A percentile compares a stretch with the other conserved stretches of the same genome.
Evolutionary conservation across 2,888 invertebrate species (phyloP).

Genomic region (Drepanosiphum platanoidis): DNA sequence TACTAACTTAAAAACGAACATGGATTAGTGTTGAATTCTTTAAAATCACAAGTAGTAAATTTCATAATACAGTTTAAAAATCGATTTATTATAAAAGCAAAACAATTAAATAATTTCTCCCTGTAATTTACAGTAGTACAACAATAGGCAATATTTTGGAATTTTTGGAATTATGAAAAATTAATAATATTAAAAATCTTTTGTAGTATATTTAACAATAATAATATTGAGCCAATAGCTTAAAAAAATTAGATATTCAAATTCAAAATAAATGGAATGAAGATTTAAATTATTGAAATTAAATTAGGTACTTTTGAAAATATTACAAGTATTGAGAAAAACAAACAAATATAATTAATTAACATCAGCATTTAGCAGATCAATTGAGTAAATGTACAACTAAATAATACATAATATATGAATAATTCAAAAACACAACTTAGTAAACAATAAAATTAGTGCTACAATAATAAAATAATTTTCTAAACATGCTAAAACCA

Average conservation of each 20-base stretch:
- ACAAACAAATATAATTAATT: slow-evolving; percentile 1
- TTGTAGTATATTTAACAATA: neutral
- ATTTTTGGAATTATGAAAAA: slow-evolving; percentile 7
- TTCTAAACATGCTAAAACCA: slow-evolving; percentile 8
- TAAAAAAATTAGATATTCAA: neutral
- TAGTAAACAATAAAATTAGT: slow-evolving; percentile 4
- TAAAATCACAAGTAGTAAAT: neutral
- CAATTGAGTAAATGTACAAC: slow-evolving; percentile 9
- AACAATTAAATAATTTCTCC: neutral
- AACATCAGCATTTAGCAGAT: slow-evolving; percentile 19
- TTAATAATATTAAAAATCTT: neutral
- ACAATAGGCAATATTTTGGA: neutral
- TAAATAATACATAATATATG: neutral
- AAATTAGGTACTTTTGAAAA: neutral
- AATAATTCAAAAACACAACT: slow-evolving; percentile 17
- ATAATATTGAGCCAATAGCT: neutral
- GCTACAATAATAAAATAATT: neutral
- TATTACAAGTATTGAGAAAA: neutral
- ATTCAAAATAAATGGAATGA: neutral
- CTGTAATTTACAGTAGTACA: neutral
- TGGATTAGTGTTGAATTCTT: neutral
- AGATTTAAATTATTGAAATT: neutral
- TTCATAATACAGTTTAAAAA: neutral
- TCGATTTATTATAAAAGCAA: neutral
- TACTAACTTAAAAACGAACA: no score